These are phyloP conservation scores for Grus americana DNA, from an alignment of 2,113 vertebrate species.

Conservation along the genomic window DNA sequence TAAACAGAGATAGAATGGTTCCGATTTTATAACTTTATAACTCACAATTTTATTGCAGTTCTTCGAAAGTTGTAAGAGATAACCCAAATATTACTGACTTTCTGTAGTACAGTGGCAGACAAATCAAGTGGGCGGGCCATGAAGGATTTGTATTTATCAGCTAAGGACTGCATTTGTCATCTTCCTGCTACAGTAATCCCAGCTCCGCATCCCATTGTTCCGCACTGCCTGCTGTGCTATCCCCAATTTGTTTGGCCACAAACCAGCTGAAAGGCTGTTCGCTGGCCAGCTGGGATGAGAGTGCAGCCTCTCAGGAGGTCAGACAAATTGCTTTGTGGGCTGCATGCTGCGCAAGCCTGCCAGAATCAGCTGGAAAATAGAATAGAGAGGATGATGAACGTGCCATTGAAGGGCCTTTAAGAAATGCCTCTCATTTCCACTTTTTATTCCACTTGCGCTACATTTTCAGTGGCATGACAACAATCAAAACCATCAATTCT, in stretches of 20 bases:
- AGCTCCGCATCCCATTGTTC: not conserved
- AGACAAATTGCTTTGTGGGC: not conserved
- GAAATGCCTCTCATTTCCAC: not conserved
- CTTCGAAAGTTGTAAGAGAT: not conserved
- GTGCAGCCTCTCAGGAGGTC: not conserved
- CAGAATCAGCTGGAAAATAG: conserved; percentile 4
- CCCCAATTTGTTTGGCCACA: not conserved
- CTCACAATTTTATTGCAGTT: not conserved
- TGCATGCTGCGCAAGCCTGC: not conserved
- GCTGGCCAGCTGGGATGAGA: not conserved
- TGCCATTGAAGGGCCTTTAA: not conserved
- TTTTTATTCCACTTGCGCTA: accelerated
- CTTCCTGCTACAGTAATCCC: not conserved
- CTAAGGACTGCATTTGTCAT: not conserved
- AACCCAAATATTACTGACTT: not conserved
- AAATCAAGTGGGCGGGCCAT: not conserved
- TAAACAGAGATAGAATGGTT: not conserved
- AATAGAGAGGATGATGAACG: not conserved
- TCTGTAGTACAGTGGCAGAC: not conserved
- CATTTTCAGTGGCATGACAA: not conserved
- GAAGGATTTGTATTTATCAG: not conserved
- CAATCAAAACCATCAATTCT: not conserved
- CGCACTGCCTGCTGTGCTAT: not conserved
- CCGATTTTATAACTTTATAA: not conserved
- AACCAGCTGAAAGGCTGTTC: not conserved